Evolutionary conservation across 1,140 invertebrate species (phyloP).

Genomic region (Geopemphigus sp.): DNA sequence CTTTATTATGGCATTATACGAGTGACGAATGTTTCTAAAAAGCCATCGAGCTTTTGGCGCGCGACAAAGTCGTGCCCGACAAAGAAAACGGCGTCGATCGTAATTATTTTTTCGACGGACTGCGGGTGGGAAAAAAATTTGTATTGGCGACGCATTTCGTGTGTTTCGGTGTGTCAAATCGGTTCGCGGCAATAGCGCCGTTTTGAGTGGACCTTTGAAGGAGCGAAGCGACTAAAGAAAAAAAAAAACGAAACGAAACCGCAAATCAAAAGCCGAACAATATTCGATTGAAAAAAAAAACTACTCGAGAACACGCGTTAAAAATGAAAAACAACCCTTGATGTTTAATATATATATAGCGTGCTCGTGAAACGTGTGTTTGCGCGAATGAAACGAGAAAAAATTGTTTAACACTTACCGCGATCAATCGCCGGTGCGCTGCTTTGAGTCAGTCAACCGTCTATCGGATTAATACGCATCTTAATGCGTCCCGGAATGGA

Average conservation of each 20-base stretch:
- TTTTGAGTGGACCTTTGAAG: slow-evolving; percentile 26
- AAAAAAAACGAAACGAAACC: slow-evolving; percentile 12
- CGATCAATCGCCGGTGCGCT: not conserved
- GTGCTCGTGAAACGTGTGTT: not conserved
- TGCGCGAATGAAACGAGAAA: not conserved
- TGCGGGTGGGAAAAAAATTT: not conserved
- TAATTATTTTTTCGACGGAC: slow-evolving; percentile 34
- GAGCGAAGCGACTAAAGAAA: slow-evolving; percentile 1
- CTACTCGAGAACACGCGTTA: slow-evolving; percentile 4
- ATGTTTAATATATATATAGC: no score
- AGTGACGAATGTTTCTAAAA: slow-evolving; percentile 2
- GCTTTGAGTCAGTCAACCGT: slow-evolving; percentile 16
- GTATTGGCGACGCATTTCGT: not conserved
- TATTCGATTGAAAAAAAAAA: slow-evolving; percentile 26
- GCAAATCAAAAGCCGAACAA: slow-evolving; percentile 30
- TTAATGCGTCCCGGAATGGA: not conserved
- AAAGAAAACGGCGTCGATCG: slow-evolving; percentile 39
- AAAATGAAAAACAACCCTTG: not conserved
- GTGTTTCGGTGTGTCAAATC: slow-evolving; percentile 18
- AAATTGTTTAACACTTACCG: not conserved
- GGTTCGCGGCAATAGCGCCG: not conserved
- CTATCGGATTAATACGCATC: not conserved
- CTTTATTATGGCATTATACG: not conserved
- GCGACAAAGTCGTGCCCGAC: not conserved
- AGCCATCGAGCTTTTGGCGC: not conserved